Conservation (phyloP, 2,113 vertebrate genomes). For the Rattus rattus region DNA sequence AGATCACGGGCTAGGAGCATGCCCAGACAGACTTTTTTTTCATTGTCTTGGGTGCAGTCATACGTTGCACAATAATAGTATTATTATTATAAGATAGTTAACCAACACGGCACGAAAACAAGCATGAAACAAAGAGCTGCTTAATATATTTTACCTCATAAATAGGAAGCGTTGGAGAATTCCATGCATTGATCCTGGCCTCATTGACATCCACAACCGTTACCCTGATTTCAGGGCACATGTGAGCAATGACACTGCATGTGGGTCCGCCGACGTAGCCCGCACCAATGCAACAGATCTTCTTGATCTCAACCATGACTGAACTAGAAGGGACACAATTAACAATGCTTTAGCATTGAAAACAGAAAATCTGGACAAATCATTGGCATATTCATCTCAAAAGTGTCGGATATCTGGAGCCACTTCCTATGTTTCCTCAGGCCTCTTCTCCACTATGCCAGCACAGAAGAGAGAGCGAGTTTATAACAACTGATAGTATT, state of each 20-base stretch:
- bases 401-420: background rate
- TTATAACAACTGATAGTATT: background rate
- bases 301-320: slow-evolving; percentile 96
- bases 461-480: background rate
- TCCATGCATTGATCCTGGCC: slow-evolving; percentile 97
- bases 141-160: slow-evolving; percentile 92
- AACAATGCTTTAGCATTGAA: background rate
- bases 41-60: background rate
- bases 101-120: slow-evolving; percentile 54
- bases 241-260: slow-evolving; percentile 97
- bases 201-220: slow-evolving; percentile 96
- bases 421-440: background rate
- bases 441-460: background rate
- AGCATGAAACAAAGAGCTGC: background rate
- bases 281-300: slow-evolving; percentile 98
- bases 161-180: slow-evolving; percentile 96
- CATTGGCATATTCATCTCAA: background rate
- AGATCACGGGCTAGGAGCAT: background rate
- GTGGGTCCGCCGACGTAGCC: slow-evolving; percentile 98
- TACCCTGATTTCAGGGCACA: slow-evolving; percentile 95
- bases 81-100: background rate
- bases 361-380: slow-evolving; percentile 55
- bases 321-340: slow-evolving; percentile 38
- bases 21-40: background rate
- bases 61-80: slow-evolving; percentile 14